Percentiles rank a stretch among this genome's conserved stretches.
Evolutionary conservation across 2,113 vertebrate species (phyloP).

Genomic region (Gallinago media): DNA sequence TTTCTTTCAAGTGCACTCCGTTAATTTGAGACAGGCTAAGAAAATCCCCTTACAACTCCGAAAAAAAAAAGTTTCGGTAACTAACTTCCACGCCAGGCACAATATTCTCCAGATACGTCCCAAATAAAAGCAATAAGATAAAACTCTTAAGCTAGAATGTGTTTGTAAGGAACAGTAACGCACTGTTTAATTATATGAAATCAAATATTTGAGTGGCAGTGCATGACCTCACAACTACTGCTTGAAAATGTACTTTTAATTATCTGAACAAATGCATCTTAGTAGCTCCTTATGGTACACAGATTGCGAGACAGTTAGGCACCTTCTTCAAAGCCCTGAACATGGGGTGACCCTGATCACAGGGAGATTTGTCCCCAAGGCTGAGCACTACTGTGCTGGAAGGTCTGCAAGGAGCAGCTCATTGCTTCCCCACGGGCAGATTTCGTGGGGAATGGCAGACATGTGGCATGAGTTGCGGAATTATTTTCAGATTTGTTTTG

Average conservation of each 20-base stretch:
- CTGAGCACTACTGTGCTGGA: not conserved
- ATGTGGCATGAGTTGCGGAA: not conserved
- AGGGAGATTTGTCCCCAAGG: not conserved
- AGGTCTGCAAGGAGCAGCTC: not conserved
- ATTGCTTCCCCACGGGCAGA: rapidly evolving
- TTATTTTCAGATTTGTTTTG: constrained; percentile 45
- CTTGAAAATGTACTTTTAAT: constrained; percentile 34
- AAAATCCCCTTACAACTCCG: constrained; percentile 22
- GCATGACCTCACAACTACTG: not conserved
- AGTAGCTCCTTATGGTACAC: not conserved
- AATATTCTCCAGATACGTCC: not conserved
- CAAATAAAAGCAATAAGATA: constrained; percentile 14
- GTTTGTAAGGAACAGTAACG: not conserved
- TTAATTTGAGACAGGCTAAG: constrained; percentile 45
- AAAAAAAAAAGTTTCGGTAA: not conserved
- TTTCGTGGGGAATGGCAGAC: not conserved
- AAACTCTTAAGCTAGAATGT: not conserved
- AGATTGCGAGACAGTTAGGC: constrained; percentile 9
- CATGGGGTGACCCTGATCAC: not conserved
- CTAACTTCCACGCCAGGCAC: not conserved
- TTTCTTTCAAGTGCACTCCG: not conserved
- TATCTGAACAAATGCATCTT: constrained; percentile 1
- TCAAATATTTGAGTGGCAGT: constrained; percentile 20
- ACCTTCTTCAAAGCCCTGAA: constrained; percentile 2
- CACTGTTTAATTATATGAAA: constrained; percentile 23